A percentile compares a stretch with the other conserved stretches of the same genome.
Evolutionary conservation across 2,797 vertebrate species (phyloP).

Genomic region (Rhynchotus rufescens): DNA sequence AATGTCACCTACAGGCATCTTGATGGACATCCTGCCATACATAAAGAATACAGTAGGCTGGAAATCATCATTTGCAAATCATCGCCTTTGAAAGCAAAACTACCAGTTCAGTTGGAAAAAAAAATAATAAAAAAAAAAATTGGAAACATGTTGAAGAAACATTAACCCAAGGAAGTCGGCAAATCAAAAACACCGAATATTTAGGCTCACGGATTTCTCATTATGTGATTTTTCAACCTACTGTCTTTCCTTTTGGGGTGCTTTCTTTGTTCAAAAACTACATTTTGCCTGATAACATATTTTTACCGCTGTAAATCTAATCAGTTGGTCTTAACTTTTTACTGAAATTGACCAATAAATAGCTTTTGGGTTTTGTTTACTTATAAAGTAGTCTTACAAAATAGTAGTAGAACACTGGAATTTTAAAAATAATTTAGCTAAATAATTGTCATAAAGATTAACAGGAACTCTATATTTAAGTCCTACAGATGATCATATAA

Average conservation of each 20-base stretch:
- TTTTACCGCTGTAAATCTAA: constrained; percentile 27
- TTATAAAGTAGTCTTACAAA: not conserved
- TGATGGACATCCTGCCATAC: constrained; percentile 67
- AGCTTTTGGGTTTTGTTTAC: not conserved
- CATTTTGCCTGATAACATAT: constrained; percentile 37
- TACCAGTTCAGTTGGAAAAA: constrained; percentile 21
- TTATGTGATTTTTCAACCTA: constrained; percentile 52
- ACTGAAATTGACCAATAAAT: not conserved
- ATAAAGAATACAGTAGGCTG: constrained; percentile 53
- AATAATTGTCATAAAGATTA: constrained; percentile 13
- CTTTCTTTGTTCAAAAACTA: constrained; percentile 27
- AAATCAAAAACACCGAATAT: constrained; percentile 58
- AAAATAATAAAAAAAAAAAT: not conserved
- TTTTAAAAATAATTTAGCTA: constrained; percentile 18
- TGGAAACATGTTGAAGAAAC: constrained; percentile 71
- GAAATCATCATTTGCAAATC: constrained; percentile 77
- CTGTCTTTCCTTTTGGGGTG: constrained; percentile 24
- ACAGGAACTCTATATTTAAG: not conserved
- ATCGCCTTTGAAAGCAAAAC: constrained; percentile 64
- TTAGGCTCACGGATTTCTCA: constrained; percentile 62
- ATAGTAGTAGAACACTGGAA: not conserved
- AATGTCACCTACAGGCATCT: constrained; percentile 67
- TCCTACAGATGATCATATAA: not conserved
- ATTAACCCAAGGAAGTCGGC: constrained; percentile 62
- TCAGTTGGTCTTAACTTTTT: not conserved